Percentiles rank a stretch among this genome's conserved stretches.
Evolutionary conservation across 2,888 invertebrate species (phyloP).

Genomic region (Dromius quadrimaculatus): DNA sequence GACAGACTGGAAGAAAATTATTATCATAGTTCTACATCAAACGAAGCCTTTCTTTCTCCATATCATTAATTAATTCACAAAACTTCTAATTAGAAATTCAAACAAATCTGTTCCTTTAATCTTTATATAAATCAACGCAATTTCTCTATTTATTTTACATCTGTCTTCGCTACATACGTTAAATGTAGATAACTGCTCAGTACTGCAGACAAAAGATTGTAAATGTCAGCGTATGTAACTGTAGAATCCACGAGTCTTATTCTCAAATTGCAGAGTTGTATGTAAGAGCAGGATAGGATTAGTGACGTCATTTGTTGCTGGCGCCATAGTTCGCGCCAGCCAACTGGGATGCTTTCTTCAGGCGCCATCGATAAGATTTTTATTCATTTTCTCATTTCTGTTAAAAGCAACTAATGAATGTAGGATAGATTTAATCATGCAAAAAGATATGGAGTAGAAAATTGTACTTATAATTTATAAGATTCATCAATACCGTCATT

Average conservation of each 20-base stretch:
- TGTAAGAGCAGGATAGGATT: background rate
- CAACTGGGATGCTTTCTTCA: conserved; percentile 15
- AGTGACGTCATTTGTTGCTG: conserved; percentile 20
- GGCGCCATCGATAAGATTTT: conserved; percentile 2
- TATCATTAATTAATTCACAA: background rate
- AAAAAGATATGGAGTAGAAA: too few species aligned
- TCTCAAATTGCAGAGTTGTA: background rate
- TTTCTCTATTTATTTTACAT: background rate
- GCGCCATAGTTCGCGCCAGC: background rate
- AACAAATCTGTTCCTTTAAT: background rate
- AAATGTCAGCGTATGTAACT: conserved; percentile 19
- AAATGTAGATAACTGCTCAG: conserved; percentile 3
- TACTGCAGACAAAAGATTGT: conserved; percentile 5
- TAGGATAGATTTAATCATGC: conserved; percentile 8
- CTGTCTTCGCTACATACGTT: background rate
- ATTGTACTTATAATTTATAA: too few species aligned
- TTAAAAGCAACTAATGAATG: background rate
- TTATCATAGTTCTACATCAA: background rate
- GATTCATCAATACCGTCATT: too few species aligned
- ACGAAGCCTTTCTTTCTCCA: background rate
- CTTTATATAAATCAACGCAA: background rate
- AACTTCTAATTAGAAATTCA: background rate
- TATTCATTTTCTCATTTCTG: conserved; percentile 7
- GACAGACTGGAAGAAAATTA: too few species aligned
- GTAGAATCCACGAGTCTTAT: conserved; percentile 1